These are phyloP conservation scores for Echinarachnius parma DNA, from an alignment of 53 echinoderm and acorn worm genomes.

Conservation along the genomic window DNA sequence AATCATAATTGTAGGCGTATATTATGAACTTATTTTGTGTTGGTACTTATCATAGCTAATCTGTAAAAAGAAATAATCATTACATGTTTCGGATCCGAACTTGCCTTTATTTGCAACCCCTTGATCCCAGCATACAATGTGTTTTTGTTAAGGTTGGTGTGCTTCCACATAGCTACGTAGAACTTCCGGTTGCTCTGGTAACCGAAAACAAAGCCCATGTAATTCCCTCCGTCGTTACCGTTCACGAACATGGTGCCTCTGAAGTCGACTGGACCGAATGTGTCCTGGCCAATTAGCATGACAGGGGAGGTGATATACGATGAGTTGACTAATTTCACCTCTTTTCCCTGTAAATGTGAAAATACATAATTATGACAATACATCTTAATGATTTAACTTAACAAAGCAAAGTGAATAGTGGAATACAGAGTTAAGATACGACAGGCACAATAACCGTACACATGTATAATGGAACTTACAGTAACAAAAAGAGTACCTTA, in stretches of 20 bases:
- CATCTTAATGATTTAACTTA: too few relatives aligned
- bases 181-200: slow-evolving; percentile 93
- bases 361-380: too few relatives aligned
- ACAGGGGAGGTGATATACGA: slow-evolving; percentile 61
- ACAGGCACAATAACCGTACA: too few relatives aligned
- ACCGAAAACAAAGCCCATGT: slow-evolving; percentile 93
- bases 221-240: slow-evolving; percentile 64
- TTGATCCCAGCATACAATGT: slow-evolving; percentile 66
- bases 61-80: too few relatives aligned
- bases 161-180: slow-evolving; percentile 92
- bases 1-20: too few relatives aligned
- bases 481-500: too few relatives aligned
- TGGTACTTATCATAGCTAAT: too few relatives aligned
- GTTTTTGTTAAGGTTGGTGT: slow-evolving; percentile 65
- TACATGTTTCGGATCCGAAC: too few relatives aligned
- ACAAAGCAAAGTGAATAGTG: too few relatives aligned
- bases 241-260: slow-evolving; percentile 79
- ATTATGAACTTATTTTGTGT: too few relatives aligned
- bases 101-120: slow-evolving; percentile 89
- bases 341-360: slow-evolving; percentile 83
- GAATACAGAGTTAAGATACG: too few relatives aligned
- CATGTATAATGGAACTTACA: too few relatives aligned
- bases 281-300: slow-evolving; percentile 63
- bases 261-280: slow-evolving; percentile 75
- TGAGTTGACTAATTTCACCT: slow-evolving; percentile 58